A percentile compares a stretch with the other conserved stretches of the same genome.
Conservation (phyloP, 2,888 invertebrate species). For the Pristionchus arcanus region DNA sequence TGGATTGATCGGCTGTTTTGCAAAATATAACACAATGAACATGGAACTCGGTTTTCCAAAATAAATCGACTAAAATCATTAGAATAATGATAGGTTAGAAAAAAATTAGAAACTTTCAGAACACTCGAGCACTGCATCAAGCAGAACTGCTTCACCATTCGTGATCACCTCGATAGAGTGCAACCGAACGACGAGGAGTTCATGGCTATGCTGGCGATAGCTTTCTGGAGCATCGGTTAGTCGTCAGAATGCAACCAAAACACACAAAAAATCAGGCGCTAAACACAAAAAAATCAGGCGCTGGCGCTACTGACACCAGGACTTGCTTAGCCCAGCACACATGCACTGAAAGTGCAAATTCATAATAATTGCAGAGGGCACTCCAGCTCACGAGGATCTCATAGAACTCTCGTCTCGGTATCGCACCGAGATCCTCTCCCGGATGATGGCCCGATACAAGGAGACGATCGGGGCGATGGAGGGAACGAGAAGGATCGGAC, state of each 20-base stretch:
- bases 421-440: neutral
- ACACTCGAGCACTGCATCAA: neutral
- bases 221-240: conserved; percentile 26
- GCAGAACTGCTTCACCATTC: conserved; percentile 5
- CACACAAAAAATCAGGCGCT: too few relatives aligned
- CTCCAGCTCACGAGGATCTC: neutral
- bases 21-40: too few relatives aligned
- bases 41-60: too few relatives aligned
- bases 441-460: conserved; percentile 21
- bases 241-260: too few relatives aligned
- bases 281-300: too few relatives aligned
- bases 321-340: too few relatives aligned
- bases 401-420: neutral
- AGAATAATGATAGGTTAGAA: too few relatives aligned
- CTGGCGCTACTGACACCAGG: too few relatives aligned
- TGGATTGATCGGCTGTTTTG: too few relatives aligned
- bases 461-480: conserved; percentile 8
- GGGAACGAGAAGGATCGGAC: conserved; percentile 15
- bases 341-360: too few relatives aligned
- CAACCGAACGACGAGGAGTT: neutral
- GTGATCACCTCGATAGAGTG: neutral
- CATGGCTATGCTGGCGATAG: conserved; percentile 9
- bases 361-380: neutral
- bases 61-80: too few relatives aligned
- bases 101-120: neutral